Evolutionary conservation across 1,140 invertebrate genomes (phyloP).

Genomic region (Neuroterus valhalla): DNA sequence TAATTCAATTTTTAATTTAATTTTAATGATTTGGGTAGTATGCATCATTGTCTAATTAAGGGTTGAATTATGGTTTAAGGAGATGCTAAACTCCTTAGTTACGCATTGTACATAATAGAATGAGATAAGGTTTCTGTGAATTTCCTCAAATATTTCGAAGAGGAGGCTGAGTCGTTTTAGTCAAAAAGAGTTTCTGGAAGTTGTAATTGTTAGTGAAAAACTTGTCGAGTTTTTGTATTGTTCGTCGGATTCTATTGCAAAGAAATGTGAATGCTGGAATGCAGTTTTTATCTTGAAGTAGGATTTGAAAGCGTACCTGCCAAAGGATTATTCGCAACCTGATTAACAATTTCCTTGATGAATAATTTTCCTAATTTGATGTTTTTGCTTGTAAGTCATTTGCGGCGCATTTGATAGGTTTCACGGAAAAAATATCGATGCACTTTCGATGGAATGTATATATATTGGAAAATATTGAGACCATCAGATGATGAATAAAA

Average conservation of each 20-base stretch:
- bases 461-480: conserved; percentile 18
- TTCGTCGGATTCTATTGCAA: neutral
- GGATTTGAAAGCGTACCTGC: conserved; percentile 2
- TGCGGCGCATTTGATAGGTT: neutral
- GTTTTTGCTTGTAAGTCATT: neutral
- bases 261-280: neutral
- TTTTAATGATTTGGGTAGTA: neutral
- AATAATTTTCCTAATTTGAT: neutral
- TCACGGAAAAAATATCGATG: neutral
- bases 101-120: conserved; percentile 13
- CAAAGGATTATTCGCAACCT: conserved; percentile 16
- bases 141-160: neutral
- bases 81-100: neutral
- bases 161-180: neutral
- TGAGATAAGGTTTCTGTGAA: neutral
- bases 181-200: neutral
- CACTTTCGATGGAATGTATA: neutral
- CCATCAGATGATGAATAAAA: neutral
- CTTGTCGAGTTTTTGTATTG: neutral
- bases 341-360: neutral
- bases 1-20: neutral
- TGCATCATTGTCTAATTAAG: neutral
- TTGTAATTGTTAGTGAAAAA: neutral
- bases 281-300: neutral
- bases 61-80: neutral